Percentiles rank a stretch among this genome's conserved stretches.
phyloP scores from a whole-genome alignment of 2,888 invertebrate species.

The Buathra laborator region DNA sequence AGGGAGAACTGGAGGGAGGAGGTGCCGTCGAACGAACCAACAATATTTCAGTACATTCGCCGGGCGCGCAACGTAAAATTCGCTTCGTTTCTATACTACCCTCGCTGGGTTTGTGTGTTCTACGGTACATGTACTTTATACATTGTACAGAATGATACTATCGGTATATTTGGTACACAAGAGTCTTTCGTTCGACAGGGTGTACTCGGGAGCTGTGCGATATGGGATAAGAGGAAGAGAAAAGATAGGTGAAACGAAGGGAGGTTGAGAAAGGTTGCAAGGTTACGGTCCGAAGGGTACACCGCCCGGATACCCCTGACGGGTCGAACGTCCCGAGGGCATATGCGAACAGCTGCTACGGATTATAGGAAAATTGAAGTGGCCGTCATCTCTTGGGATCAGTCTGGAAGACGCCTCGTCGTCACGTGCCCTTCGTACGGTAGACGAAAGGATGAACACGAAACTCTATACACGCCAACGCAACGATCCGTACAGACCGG shows the following conservation, averaged over 20 bases:
- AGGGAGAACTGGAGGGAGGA: slow-evolving; percentile 13
- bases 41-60: slow-evolving; percentile 78
- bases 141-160: not conserved
- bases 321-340: slow-evolving; percentile 62
- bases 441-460: not conserved
- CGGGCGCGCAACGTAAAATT: slow-evolving; percentile 74
- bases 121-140: slow-evolving; percentile 4
- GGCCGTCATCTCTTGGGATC: slow-evolving; percentile 71
- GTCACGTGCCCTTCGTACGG: slow-evolving; percentile 58
- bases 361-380: slow-evolving; percentile 78
- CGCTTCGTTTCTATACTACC: slow-evolving; percentile 72
- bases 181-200: not conserved
- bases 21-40: slow-evolving; percentile 76
- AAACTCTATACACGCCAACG: too few relatives aligned
- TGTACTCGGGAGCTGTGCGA: not conserved
- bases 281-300: slow-evolving; percentile 39
- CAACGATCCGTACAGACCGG: too few relatives aligned
- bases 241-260: slow-evolving; percentile 32
- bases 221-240: slow-evolving; percentile 14
- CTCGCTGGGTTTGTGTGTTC: slow-evolving; percentile 31
- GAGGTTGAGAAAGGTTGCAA: slow-evolving; percentile 38
- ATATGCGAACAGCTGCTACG: slow-evolving; percentile 67
- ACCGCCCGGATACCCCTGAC: slow-evolving; percentile 11
- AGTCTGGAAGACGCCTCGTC: slow-evolving; percentile 67
- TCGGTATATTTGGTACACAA: slow-evolving; percentile 36